A percentile compares a stretch with the other conserved stretches of the same genome.
These are phyloP conservation scores for Cotesia vestalis DNA, from an alignment of 1,140 invertebrate species.

Conservation along the genomic window DNA sequence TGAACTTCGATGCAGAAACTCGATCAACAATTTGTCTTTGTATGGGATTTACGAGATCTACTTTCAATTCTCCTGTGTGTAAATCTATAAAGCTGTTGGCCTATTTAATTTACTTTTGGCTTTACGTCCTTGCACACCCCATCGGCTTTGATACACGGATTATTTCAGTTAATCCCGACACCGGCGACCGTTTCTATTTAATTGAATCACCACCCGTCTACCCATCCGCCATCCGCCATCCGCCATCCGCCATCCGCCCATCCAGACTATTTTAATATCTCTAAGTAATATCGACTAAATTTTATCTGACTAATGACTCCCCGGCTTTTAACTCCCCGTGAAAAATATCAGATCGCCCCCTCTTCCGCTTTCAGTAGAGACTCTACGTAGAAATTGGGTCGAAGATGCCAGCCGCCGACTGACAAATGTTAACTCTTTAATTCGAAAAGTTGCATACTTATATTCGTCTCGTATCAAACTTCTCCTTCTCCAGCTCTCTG, in stretches of 20 bases:
- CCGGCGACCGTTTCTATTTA: not conserved
- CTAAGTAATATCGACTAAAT: too few species aligned
- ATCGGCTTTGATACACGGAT: slow-evolving; percentile 6
- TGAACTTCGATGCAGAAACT: not conserved
- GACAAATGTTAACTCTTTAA: too few species aligned
- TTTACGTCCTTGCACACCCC: slow-evolving; percentile 9
- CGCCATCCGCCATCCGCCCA: too few species aligned
- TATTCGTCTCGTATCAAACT: slow-evolving; percentile 8
- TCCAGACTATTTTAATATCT: too few species aligned
- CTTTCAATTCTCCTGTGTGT: not conserved
- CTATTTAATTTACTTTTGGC: not conserved
- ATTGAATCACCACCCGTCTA: not conserved
- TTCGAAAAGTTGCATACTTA: too few species aligned
- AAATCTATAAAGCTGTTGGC: not conserved
- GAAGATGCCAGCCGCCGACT: too few species aligned
- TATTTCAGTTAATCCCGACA: slow-evolving; percentile 7
- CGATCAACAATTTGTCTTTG: slow-evolving; percentile 20
- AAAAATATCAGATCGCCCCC: too few species aligned
- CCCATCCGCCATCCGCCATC: too few species aligned
- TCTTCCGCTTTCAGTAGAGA: too few species aligned
- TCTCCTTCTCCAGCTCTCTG: not conserved
- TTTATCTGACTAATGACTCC: too few species aligned
- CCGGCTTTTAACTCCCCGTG: too few species aligned
- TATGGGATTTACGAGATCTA: slow-evolving; percentile 4
- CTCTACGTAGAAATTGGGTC: too few species aligned